A percentile compares a stretch with the other conserved stretches of the same genome.
Conservation (phyloP, 1,140 invertebrate species). For the Cataglyphis hispanica region DNA sequence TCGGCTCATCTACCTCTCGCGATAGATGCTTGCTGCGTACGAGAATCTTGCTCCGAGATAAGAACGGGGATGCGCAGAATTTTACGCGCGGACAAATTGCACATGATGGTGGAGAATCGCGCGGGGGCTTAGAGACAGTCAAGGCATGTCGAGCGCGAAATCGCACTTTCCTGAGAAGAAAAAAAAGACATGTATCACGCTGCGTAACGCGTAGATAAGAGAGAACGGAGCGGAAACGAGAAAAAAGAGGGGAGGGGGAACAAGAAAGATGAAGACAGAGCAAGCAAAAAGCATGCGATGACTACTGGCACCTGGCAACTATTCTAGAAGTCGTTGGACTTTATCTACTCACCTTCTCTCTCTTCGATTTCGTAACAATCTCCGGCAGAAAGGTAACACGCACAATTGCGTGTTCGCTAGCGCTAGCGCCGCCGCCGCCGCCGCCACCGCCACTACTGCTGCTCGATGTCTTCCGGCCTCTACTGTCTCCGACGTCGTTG, state of each 20-base stretch:
- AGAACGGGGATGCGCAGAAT: not conserved
- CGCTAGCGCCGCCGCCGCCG: not conserved
- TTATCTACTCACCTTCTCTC: not conserved
- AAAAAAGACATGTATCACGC: slow-evolving; percentile 22
- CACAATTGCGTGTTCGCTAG: not conserved
- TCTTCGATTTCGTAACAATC: not conserved
- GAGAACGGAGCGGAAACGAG: not conserved
- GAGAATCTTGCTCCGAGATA: not conserved
- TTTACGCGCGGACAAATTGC: not conserved
- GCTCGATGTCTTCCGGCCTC: not conserved
- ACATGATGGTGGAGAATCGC: not conserved
- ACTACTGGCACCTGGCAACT: not conserved
- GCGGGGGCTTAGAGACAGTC: too few relatives aligned
- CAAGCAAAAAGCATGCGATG: not conserved
- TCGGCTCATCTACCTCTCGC: not conserved
- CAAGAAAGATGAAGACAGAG: not conserved
- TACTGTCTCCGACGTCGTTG: not conserved
- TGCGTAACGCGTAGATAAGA: slow-evolving; percentile 70
- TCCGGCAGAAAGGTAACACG: slow-evolving; percentile 8
- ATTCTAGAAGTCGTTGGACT: not conserved
- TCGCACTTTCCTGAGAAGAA: not conserved
- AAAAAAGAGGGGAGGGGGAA: not conserved
- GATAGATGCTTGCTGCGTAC: not conserved
- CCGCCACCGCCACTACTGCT: too few relatives aligned
- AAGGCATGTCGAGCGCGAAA: not conserved